Evolutionary conservation across 2,113 vertebrate genomes (phyloP).

Genomic region (Alectura lathami): DNA sequence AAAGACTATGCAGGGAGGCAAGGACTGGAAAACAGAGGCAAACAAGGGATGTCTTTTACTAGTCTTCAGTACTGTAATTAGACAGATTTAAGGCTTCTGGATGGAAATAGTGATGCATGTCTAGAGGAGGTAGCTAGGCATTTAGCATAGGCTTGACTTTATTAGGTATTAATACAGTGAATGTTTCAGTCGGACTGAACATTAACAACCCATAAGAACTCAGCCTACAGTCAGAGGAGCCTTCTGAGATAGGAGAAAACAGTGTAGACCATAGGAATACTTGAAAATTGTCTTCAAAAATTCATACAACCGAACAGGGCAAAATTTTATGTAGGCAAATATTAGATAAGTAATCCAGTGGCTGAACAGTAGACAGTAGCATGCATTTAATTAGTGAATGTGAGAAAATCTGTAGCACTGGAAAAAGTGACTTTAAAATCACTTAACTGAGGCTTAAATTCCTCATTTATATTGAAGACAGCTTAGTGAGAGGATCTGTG

Average conservation of each 20-base stretch:
- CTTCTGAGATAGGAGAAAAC: background rate
- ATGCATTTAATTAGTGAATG: background rate
- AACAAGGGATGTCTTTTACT: background rate
- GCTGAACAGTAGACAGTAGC: background rate
- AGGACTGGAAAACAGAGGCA: background rate
- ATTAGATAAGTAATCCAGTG: background rate
- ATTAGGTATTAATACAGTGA: background rate
- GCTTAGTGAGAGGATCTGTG: background rate
- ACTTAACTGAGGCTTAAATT: background rate
- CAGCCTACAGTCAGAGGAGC: background rate
- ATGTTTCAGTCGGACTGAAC: background rate
- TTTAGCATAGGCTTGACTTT: background rate
- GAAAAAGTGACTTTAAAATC: background rate
- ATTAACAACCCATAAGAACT: background rate
- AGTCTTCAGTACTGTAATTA: background rate
- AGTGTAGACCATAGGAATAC: background rate
- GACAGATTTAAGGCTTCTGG: background rate
- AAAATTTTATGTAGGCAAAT: background rate
- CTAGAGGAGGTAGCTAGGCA: background rate
- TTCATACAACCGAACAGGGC: background rate
- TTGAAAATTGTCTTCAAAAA: background rate
- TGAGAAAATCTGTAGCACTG: background rate
- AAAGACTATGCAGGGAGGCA: background rate
- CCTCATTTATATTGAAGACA: background rate
- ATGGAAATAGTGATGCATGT: background rate